phyloP scores from a whole-genome alignment of 2,797 vertebrate species.

The Emys orbicularis region DNA sequence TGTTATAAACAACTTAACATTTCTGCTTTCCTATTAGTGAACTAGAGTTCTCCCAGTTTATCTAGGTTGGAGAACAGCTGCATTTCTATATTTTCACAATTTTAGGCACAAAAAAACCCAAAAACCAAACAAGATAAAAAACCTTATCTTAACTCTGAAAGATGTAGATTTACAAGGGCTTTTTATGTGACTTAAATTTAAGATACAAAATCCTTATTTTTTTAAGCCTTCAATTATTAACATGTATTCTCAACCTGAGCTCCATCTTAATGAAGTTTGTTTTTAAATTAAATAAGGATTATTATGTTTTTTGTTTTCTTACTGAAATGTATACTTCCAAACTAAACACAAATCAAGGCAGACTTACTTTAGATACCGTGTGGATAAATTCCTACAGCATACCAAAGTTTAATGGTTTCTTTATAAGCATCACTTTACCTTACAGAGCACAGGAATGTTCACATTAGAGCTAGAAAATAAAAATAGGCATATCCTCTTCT shows the following conservation, averaged over 20 bases:
- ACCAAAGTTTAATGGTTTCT: not conserved
- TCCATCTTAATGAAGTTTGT: not conserved
- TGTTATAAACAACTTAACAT: not conserved
- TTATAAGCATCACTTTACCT: not conserved
- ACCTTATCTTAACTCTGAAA: not conserved
- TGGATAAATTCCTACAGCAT: not conserved
- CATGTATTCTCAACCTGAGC: not conserved
- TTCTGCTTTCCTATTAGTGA: not conserved
- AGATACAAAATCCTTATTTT: not conserved
- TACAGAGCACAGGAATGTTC: conserved; percentile 41
- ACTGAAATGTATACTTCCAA: not conserved
- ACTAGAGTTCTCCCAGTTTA: not conserved
- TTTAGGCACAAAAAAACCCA: not conserved
- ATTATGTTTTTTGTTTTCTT: not conserved
- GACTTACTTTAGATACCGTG: not conserved
- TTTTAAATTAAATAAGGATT: not conserved
- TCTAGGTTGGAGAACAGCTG: fast-evolving
- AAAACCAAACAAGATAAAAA: not conserved
- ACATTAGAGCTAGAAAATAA: conserved; percentile 15
- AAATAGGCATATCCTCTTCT: conserved; percentile 41
- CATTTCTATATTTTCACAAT: not conserved
- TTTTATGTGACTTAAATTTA: not conserved
- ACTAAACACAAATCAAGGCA: not conserved
- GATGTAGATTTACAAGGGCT: not conserved
- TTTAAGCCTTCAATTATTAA: not conserved